Evolutionary conservation across 2,797 vertebrate genomes (phyloP).

Genomic region (Melopsittacus undulatus): DNA sequence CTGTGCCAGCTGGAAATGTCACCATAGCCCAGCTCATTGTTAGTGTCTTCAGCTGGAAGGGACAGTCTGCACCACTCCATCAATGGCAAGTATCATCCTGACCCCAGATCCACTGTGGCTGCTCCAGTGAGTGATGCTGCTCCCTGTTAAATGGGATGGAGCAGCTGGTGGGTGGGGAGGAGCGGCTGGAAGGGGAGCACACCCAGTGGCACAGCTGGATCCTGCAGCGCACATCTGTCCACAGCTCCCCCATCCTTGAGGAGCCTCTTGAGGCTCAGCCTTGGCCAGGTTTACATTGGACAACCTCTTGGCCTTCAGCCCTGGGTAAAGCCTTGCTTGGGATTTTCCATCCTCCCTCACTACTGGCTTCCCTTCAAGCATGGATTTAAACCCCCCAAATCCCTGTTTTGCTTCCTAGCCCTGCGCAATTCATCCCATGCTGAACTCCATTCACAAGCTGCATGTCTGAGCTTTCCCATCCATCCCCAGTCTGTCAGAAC

Average conservation of each 20-base stretch:
- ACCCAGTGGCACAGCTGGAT: conserved; percentile 42
- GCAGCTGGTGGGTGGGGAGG: neutral
- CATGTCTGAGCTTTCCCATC: neutral
- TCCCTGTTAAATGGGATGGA: neutral
- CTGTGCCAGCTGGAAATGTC: conserved; percentile 29
- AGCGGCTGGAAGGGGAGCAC: neutral
- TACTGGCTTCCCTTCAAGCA: neutral
- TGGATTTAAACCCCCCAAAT: neutral
- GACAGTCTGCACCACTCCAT: neutral
- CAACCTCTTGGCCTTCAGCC: neutral
- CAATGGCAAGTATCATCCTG: neutral
- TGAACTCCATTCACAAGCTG: neutral
- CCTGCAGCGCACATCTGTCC: neutral
- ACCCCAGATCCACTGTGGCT: accelerated
- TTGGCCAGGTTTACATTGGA: neutral
- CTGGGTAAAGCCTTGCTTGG: neutral
- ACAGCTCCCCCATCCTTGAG: neutral
- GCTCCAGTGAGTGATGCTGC: accelerated
- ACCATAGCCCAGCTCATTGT: neutral
- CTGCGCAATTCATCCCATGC: neutral
- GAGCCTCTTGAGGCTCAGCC: neutral
- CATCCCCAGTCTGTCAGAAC: neutral
- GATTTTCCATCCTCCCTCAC: conserved; percentile 14
- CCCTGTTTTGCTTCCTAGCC: neutral
- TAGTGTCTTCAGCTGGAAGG: neutral